Evolutionary conservation across 2,888 invertebrate species (phyloP), one percentile per base, ranked within the genome.

Genomic region (Mechanitis mazaeus): DNA sequence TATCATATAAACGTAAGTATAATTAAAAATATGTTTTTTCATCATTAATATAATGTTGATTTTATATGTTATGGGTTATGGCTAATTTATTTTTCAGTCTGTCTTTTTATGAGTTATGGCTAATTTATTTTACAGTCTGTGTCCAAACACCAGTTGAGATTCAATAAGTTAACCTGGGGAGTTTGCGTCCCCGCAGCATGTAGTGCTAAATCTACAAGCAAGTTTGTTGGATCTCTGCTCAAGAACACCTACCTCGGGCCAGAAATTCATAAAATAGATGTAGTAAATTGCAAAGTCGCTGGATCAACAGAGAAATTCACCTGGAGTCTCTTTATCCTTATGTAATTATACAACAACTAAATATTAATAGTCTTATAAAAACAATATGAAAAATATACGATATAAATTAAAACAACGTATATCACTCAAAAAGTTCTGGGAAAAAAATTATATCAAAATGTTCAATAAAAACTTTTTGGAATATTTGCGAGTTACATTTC

Each of bases 121-220:
- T 33, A 7, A 3, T 9, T 20, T 45, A 42, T 71, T 20, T 20
- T 69, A 1, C 65, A 80, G 80, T 59, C 64, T 5, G 61, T 57
- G 64, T 70, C 75, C 7, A 62, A 59, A 45, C 66, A 70, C 20
- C 69, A 72, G 0, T 70, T 73, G 5, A 68, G 46, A 47, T 64
- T 64, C 33, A 76, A 75, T 45, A 61, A 59, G 1, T 57, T 80
- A 42, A 68, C 66, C 0, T 73, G 75, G 72, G 81, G 81, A 0
- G 59, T 74, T 0, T 81, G 81, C 53, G 33, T 79, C 3, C 80
- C 81, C 1, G 69, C 69, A 1, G 61, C 58, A 0, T 81, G 81
- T 33, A 61, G 64, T 3, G 59, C 69, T n/a, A 57, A 58, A 1
- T 73, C 80, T 3, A 68, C 75, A 0, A 12, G 68, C 3, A 78